Evolutionary conservation across 2,797 vertebrate genomes (phyloP), one percentile per base, ranked within the genome.

Genomic region (Cichlasoma orientale): DNA sequence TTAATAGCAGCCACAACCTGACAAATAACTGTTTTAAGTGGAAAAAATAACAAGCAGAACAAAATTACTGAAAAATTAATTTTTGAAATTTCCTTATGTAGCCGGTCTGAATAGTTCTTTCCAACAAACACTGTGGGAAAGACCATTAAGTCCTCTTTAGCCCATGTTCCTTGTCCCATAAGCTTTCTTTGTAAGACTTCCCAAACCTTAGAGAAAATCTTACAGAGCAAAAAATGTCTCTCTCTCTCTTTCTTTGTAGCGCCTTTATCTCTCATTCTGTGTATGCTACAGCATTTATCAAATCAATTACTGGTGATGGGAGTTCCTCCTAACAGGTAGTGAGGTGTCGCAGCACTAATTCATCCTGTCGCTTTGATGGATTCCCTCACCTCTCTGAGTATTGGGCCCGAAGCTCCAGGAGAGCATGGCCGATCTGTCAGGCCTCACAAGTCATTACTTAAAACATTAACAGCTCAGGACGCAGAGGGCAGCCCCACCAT

Each of bases 311-410:
- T 78, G 86, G 83, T 93, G 91, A 94, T 92, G 88, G 90, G 89
- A 86, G 86, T 88, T 87, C 86, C 81, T 82, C 86, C 84, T 88
- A 89, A 88, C 89, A 89, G 89, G 85, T 91, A 91, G 90, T 86
- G 87, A 93, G 89, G 84, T 90, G 84, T 93, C 89, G 78, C 74
- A 18, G 79, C 78, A 66, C 88, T 90, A 88, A 90, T 92, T 92
- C 82, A 75, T 90, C 77, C 91, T 91, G 90, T 93, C 79, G 33
- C 92, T 91, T 80, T 94, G 93, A 94, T 94, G 91, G 93, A 94
- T 93, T 90, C 23, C 57, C 86, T 89, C 21, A 63, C 72, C 84
- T 91, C 79, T 79, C 72, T 61, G 58, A 79, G 84, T 75, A 12
- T 71, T 25, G 27, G 78, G 66, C 79, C 74, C 3, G 38, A 36